phyloP scores from a whole-genome alignment of 1,140 invertebrate genomes.

The Holcopasites calliopsidis region DNA sequence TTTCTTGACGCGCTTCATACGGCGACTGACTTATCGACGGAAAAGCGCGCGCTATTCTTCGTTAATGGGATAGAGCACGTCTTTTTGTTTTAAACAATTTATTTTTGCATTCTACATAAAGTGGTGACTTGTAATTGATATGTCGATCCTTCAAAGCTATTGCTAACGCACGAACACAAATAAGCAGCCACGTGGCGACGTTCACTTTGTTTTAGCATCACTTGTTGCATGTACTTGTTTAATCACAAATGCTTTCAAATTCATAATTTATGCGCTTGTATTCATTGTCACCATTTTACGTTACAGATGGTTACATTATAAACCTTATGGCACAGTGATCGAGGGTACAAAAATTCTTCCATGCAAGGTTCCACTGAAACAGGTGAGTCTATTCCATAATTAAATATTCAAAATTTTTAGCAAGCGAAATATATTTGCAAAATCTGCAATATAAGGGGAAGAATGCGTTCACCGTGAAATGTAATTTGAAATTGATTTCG shows the following conservation, averaged over 20 bases:
- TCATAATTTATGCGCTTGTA: no score
- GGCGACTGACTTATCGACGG: constrained; percentile 23
- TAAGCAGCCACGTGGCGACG: background rate
- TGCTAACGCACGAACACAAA: background rate
- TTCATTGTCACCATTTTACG: constrained; percentile 6
- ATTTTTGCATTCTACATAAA: no score
- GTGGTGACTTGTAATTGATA: no score
- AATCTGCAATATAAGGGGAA: background rate
- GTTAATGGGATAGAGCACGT: background rate
- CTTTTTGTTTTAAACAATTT: background rate
- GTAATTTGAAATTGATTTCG: no score
- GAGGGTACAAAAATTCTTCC: constrained; percentile 86
- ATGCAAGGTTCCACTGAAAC: constrained; percentile 88
- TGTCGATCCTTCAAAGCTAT: background rate
- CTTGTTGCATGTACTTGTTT: constrained; percentile 7
- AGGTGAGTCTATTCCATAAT: constrained; percentile 80
- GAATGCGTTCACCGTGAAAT: background rate
- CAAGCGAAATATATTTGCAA: background rate
- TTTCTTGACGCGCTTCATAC: constrained; percentile 4
- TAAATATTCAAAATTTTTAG: constrained; percentile 8
- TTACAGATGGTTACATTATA: constrained; percentile 86
- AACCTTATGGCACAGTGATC: constrained; percentile 83
- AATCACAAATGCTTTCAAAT: no score
- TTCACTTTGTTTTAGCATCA: background rate
- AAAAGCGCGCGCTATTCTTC: background rate